Percentiles rank a stretch among this genome's conserved stretches.
Conservation (phyloP, 1,140 invertebrate genomes). For the Penaeus vannamei region DNA sequence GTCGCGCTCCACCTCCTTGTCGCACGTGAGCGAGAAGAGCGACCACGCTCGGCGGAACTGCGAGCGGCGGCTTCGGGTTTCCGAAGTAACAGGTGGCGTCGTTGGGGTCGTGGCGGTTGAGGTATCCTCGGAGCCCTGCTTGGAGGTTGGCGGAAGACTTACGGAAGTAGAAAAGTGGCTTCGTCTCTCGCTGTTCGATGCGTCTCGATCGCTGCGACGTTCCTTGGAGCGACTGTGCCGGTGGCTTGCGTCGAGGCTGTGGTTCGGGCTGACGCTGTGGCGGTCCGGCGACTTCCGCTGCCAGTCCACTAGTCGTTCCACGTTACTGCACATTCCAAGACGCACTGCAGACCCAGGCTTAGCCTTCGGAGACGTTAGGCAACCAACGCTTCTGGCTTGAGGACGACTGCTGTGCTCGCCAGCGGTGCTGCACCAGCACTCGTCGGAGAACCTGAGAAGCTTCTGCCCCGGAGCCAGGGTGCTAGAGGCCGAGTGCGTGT, state of each 20-base stretch:
- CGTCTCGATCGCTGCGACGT: conserved; percentile 42
- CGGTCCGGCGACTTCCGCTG: conserved; percentile 44
- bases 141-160: conserved; percentile 51
- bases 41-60: conserved; percentile 61
- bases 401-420: conserved; percentile 10
- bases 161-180: conserved; percentile 49
- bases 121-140: not conserved
- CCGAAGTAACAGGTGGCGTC: conserved; percentile 17
- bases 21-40: conserved; percentile 55
- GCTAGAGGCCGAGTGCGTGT: conserved; percentile 40
- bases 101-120: conserved; percentile 26
- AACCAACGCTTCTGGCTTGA: conserved; percentile 31
- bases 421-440: conserved; percentile 53
- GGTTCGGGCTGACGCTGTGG: conserved; percentile 40
- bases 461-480: conserved; percentile 56
- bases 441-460: conserved; percentile 57
- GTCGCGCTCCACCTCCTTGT: conserved; percentile 56
- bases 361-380: conserved; percentile 47
- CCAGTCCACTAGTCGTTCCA: conserved; percentile 58
- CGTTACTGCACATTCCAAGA: conserved; percentile 19
- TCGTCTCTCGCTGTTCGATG: conserved; percentile 42
- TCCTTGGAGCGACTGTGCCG: conserved; percentile 57
- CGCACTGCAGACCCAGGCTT: conserved; percentile 53
- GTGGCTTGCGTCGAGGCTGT: conserved; percentile 38
- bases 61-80: conserved; percentile 46